phyloP scores from a whole-genome alignment of 2,888 invertebrate genomes.

The Lordiphosa fenestrarum region DNA sequence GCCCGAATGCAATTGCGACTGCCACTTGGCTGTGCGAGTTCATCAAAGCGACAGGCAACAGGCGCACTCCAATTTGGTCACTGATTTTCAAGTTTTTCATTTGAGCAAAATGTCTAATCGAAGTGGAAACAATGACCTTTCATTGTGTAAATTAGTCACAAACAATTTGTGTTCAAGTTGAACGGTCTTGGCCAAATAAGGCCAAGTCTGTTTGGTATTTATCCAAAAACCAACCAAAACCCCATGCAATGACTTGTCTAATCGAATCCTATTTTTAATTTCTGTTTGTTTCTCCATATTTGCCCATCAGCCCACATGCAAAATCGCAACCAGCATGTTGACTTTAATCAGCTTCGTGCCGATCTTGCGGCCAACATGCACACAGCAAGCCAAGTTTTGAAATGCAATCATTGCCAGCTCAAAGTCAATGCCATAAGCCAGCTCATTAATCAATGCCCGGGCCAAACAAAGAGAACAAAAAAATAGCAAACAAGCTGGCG shows the following conservation, averaged over 20 bases:
- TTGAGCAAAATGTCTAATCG: slow-evolving; percentile 58
- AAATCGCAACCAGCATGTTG: slow-evolving; percentile 5
- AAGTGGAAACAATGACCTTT: slow-evolving; percentile 75
- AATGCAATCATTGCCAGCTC: slow-evolving; percentile 38
- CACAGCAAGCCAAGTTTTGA: slow-evolving; percentile 10
- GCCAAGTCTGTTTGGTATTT: slow-evolving; percentile 34
- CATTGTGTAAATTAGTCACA: slow-evolving; percentile 66
- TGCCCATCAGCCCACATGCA: not conserved
- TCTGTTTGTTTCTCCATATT: slow-evolving; percentile 9
- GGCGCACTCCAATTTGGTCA: slow-evolving; percentile 55
- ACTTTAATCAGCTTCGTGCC: slow-evolving; percentile 47
- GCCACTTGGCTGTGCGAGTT: slow-evolving; percentile 28
- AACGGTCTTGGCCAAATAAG: slow-evolving; percentile 55
- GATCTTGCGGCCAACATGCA: slow-evolving; percentile 40
- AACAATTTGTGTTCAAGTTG: slow-evolving; percentile 45
- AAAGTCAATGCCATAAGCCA: slow-evolving; percentile 50
- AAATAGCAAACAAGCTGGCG: slow-evolving; percentile 59
- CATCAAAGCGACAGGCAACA: slow-evolving; percentile 41
- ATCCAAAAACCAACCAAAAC: slow-evolving; percentile 14
- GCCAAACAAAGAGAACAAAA: slow-evolving; percentile 44
- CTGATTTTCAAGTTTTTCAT: slow-evolving; percentile 18
- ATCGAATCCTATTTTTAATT: slow-evolving; percentile 2
- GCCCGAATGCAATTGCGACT: not conserved
- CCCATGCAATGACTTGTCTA: slow-evolving; percentile 4
- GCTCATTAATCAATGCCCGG: slow-evolving; percentile 62